Conservation (phyloP, 2,113 vertebrate species). For the Marmota flaviventris region DNA sequence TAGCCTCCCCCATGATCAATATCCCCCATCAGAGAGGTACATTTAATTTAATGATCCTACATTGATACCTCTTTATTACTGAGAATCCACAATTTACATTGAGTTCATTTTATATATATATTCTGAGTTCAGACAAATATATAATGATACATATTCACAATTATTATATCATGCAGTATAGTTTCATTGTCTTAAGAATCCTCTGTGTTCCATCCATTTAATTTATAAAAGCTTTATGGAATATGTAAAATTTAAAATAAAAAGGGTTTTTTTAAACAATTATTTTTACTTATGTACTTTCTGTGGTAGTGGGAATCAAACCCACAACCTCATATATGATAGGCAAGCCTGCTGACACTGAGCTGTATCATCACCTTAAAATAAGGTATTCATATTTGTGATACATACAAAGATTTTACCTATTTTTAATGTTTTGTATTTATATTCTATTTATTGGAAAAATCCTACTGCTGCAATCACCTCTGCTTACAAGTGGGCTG, state of each 20-base stretch:
- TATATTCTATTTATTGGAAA: slow-evolving; percentile 28
- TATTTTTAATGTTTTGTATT: slow-evolving; percentile 30
- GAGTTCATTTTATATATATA: not conserved
- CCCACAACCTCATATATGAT: too few relatives aligned
- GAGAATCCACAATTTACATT: not conserved
- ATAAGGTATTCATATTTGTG: slow-evolving; percentile 62
- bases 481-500: not conserved
- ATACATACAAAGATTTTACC: not conserved
- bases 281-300: too few relatives aligned
- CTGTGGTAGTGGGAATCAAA: too few relatives aligned
- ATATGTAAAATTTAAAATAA: slow-evolving; percentile 54
- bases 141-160: not conserved
- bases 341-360: too few relatives aligned
- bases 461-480: not conserved
- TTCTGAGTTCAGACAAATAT: not conserved
- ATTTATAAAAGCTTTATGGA: not conserved
- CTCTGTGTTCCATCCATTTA: not conserved
- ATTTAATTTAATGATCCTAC: not conserved
- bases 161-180: not conserved
- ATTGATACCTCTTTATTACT: not conserved
- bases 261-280: slow-evolving; percentile 55
- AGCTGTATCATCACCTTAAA: slow-evolving; percentile 4
- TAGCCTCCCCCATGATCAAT: not conserved
- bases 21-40: not conserved
- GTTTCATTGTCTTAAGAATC: not conserved